Percentiles rank a stretch among this genome's conserved stretches.
phyloP scores from a whole-genome alignment of 2,113 vertebrate genomes.

The Ia io region DNA sequence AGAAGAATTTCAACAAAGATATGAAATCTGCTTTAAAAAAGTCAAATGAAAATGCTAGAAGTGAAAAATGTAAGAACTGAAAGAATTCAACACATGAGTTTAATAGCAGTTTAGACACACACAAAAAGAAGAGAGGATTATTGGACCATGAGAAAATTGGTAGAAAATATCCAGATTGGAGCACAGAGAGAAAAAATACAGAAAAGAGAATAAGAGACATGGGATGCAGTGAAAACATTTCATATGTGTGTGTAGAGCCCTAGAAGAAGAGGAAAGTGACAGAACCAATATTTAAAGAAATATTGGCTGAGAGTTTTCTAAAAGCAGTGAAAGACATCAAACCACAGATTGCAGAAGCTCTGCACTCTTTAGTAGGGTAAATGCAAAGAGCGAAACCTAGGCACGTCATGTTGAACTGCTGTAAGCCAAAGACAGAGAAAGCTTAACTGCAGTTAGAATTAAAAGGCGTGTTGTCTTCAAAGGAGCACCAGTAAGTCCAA shows the following conservation, averaged over 20 bases:
- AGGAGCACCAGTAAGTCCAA: background rate
- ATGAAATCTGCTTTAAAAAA: background rate
- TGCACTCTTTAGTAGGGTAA: background rate
- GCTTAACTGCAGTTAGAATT: background rate
- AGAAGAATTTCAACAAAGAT: constrained; percentile 6
- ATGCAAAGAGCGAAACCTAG: background rate
- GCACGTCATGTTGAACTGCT: no score
- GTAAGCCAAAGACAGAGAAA: background rate
- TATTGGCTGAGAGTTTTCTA: background rate
- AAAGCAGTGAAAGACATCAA: background rate
- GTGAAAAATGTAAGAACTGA: background rate
- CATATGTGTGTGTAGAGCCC: background rate
- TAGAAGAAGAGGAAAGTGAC: background rate
- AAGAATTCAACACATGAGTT: background rate
- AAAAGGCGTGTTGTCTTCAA: background rate
- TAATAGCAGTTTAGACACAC: background rate
- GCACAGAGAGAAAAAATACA: background rate
- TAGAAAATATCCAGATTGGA: constrained; percentile 16
- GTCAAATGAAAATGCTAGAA: background rate
- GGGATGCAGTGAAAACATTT: background rate
- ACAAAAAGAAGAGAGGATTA: background rate
- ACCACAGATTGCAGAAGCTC: background rate
- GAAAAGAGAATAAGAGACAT: background rate
- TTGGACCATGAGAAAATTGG: background rate
- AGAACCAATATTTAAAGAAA: background rate